Evolutionary conservation across 1,140 invertebrate genomes (phyloP).

Genomic region (Hormaphis cornu): DNA sequence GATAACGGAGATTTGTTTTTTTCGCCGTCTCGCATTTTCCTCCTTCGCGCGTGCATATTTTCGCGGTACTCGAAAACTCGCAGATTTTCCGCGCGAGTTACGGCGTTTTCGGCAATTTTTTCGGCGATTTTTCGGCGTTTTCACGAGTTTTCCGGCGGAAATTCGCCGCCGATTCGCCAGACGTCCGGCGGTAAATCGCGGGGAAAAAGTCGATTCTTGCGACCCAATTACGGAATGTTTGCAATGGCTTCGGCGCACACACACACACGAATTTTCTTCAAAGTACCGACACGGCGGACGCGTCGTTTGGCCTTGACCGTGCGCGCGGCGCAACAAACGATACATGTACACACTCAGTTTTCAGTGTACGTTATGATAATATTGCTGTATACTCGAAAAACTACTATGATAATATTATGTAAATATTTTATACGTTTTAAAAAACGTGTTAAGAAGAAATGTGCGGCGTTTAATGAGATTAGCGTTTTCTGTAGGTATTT

Average conservation of each 20-base stretch:
- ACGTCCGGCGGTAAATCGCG: not conserved
- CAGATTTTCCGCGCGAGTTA: too few relatives aligned
- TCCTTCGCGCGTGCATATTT: too few relatives aligned
- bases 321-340: not conserved
- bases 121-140: too few relatives aligned
- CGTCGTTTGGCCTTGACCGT: conserved; percentile 17
- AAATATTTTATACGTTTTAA: conserved; percentile 4
- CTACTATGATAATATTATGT: not conserved
- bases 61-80: too few relatives aligned
- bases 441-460: not conserved
- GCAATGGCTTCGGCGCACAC: conserved; percentile 8
- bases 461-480: not conserved
- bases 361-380: too few relatives aligned
- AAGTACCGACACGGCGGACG: not conserved
- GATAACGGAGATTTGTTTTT: too few relatives aligned
- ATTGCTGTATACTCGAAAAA: not conserved
- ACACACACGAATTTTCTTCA: conserved; percentile 25
- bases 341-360: not conserved
- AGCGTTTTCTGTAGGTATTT: not conserved
- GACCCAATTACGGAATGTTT: conserved; percentile 20
- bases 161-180: not conserved
- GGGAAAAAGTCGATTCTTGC: conserved; percentile 2
- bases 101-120: too few relatives aligned
- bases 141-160: too few relatives aligned
- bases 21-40: too few relatives aligned